These are phyloP conservation scores for Trachelus stipa DNA, from an alignment of 2,888 invertebrate genomes.

Conservation along the genomic window DNA sequence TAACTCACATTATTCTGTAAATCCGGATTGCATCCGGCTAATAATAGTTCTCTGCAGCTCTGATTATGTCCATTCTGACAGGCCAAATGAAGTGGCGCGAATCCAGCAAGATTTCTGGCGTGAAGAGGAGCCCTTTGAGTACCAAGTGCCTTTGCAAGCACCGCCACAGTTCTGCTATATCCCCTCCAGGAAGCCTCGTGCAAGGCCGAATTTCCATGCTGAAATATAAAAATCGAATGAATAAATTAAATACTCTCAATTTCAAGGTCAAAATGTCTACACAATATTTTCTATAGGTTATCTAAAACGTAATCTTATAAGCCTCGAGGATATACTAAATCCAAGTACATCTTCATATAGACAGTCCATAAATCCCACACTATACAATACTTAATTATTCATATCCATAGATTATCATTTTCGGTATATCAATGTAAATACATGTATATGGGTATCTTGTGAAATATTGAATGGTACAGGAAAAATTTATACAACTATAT, in stretches of 20 bases:
- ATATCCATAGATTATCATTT: background rate
- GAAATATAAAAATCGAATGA: constrained; percentile 46
- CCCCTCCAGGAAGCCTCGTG: constrained; percentile 98
- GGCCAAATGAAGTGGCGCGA: constrained; percentile 93
- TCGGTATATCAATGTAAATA: background rate
- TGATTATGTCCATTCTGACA: constrained; percentile 98
- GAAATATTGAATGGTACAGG: background rate
- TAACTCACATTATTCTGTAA: constrained; percentile 86
- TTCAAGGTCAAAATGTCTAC: background rate
- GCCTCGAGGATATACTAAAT: background rate
- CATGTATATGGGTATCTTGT: background rate
- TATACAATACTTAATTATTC: background rate
- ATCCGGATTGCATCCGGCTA: constrained; percentile 89
- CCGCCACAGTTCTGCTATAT: constrained; percentile 84
- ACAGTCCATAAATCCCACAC: background rate
- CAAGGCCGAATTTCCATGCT: constrained; percentile 94
- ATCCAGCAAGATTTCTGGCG: constrained; percentile 85
- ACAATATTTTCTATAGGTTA: background rate
- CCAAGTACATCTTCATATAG: background rate
- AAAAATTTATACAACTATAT: background rate
- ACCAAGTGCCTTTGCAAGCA: constrained; percentile 76
- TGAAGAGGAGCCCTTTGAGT: constrained; percentile 75
- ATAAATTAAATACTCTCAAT: background rate
- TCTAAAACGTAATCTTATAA: background rate
- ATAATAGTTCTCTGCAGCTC: constrained; percentile 86